Base-by-base conservation (phyloP, 64 coral and sea anemone species). In the Catalaphyllia jardinei region DNA sequence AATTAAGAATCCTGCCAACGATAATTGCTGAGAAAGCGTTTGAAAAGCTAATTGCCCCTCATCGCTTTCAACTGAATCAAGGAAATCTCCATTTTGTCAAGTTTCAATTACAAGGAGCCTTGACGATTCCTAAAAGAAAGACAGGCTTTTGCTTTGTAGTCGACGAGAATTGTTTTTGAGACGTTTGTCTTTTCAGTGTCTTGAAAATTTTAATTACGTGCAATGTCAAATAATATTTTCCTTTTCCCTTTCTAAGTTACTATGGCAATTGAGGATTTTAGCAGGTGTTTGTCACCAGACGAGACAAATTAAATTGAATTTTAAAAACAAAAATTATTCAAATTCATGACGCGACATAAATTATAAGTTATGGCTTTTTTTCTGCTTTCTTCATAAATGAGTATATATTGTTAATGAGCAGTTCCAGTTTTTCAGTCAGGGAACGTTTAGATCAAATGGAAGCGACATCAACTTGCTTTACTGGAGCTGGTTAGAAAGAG, bases 211-310 rank as follows among this genome's bases (percentile, higher is more conserved):
- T 50, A 52, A 51, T 85, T 79, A 79, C 51, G 76, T 85, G 62
- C 61, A 4, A 69, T 24, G 38, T 69, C 20, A 46, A 51, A 85
- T 85, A 20, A 81, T 59, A 30, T 81, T 81, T 30, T 22, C 33
- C 31, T 25, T 71, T 52, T 85, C 81, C 29, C 61, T 2, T 50
- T 72, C n/a, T 22, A 14, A 29, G 81, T 85, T 85, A 63, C 63
- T 71, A 85, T 85, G 63, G 63, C 38, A 38, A 85, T 71, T 8
- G 17, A 28, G 14, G 22, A 51, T 71, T 25, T 71, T 50, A 71
- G 63, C 81, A 85, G 81, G 81, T 85, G 81, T 64, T 51, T 71
- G 38, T 16, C 22, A 31, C 62, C 18, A 85, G 31, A 64, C 15
- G 42, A 35, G 62, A 25, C 67, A 39, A 67, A 29, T 46, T 46